Evolutionary conservation across 37 sponge, comb jelly and placozoan genomes (phyloP).

Genomic region (Corticium candelabrum): DNA sequence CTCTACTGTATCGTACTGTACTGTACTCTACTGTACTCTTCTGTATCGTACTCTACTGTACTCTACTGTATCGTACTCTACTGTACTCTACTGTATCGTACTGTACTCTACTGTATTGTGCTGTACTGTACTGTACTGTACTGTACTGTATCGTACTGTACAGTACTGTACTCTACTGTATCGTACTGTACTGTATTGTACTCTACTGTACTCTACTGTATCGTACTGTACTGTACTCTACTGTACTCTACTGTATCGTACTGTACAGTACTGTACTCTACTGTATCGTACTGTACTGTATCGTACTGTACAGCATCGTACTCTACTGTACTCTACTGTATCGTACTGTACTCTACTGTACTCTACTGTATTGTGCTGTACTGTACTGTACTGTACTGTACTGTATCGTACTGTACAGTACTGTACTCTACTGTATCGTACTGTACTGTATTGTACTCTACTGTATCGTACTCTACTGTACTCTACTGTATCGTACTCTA

Average conservation of each 20-base stretch:
- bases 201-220: slow-evolving; percentile 18
- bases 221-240: slow-evolving; percentile 12
- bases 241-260: slow-evolving; percentile 15
- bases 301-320: slow-evolving; percentile 11
- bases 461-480: slow-evolving; percentile 13
- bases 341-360: slow-evolving; percentile 12
- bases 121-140: slow-evolving; percentile 28
- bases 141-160: slow-evolving; percentile 10
- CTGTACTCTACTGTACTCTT: slow-evolving; percentile 18
- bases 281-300: slow-evolving; percentile 16
- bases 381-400: slow-evolving; percentile 21
- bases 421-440: slow-evolving; percentile 22
- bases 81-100: slow-evolving; percentile 3
- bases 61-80: background rate
- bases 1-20: slow-evolving; percentile 19
- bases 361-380: too few relatives aligned
- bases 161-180: slow-evolving; percentile 16
- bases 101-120: too few relatives aligned
- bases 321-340: slow-evolving; percentile 18
- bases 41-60: slow-evolving; percentile 15
- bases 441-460: slow-evolving; percentile 22
- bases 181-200: slow-evolving; percentile 19
- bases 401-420: slow-evolving; percentile 17
- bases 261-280: slow-evolving; percentile 13
- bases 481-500: slow-evolving; percentile 14